A percentile compares a stretch with the other conserved stretches of the same genome.
Evolutionary conservation across 1,140 invertebrate genomes (phyloP).

Genomic region (Drosophila setifemur): DNA sequence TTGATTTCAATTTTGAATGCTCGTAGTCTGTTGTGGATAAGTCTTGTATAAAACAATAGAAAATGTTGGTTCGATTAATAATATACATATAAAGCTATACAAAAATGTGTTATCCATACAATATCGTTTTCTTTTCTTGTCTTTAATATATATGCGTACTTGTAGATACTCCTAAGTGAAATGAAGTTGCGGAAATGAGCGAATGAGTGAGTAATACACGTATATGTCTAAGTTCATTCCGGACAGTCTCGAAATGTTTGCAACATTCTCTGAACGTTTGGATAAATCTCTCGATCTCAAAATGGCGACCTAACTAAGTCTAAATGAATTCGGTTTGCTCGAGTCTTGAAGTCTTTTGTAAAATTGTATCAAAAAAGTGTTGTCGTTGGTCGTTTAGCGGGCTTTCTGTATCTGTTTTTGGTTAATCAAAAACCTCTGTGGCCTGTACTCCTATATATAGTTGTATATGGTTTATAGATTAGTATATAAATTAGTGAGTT

Average conservation of each 20-base stretch:
- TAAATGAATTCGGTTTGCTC: slow-evolving; percentile 41
- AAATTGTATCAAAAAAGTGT: slow-evolving; percentile 67
- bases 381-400: slow-evolving; percentile 57
- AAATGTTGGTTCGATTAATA: slow-evolving; percentile 57
- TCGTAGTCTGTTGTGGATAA: slow-evolving; percentile 13
- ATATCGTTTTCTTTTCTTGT: slow-evolving; percentile 12
- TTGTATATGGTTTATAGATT: slow-evolving; percentile 30
- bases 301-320: slow-evolving; percentile 28
- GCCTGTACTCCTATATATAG: slow-evolving; percentile 30
- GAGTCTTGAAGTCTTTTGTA: slow-evolving; percentile 25
- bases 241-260: slow-evolving; percentile 46
- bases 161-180: slow-evolving; percentile 40
- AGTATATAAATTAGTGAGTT: slow-evolving; percentile 33
- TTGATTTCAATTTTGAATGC: slow-evolving; percentile 40
- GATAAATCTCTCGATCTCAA: slow-evolving; percentile 1
- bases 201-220: background rate
- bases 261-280: slow-evolving; percentile 17
- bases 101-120: slow-evolving; percentile 53
- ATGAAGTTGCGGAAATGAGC: slow-evolving; percentile 30
- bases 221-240: slow-evolving; percentile 30
- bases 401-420: background rate
- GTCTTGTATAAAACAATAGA: slow-evolving; percentile 43
- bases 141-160: slow-evolving; percentile 11
- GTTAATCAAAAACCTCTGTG: slow-evolving; percentile 42
- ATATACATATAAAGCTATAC: slow-evolving; percentile 73